Percentiles rank a stretch among this genome's conserved stretches.
These are phyloP conservation scores for Gephyroberyx darwinii DNA, from an alignment of 2,797 vertebrate species.

Conservation along the genomic window DNA sequence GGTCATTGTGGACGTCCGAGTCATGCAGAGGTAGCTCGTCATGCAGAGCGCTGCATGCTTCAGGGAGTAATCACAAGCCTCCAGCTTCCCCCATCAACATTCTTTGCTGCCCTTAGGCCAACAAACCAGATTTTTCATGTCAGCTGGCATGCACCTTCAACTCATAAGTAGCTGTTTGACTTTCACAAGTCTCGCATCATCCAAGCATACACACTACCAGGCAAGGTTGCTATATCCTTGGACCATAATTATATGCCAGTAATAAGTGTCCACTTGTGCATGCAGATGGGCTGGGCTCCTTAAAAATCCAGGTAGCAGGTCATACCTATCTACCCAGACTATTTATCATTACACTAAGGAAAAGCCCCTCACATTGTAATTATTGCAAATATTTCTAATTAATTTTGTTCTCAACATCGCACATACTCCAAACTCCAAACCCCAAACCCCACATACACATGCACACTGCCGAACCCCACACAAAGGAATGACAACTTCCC, in stretches of 20 bases:
- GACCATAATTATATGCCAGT: slow-evolving; percentile 83
- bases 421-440: background rate
- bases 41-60: slow-evolving; percentile 76
- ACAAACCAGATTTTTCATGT: slow-evolving; percentile 86
- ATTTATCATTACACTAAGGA: slow-evolving; percentile 67
- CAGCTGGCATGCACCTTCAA: slow-evolving; percentile 84
- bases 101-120: slow-evolving; percentile 81
- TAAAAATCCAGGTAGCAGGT: slow-evolving; percentile 74
- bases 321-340: slow-evolving; percentile 59
- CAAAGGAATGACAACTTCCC: slow-evolving; percentile 10
- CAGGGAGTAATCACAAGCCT: slow-evolving; percentile 79
- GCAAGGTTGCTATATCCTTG: slow-evolving; percentile 86
- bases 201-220: slow-evolving; percentile 75
- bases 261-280: slow-evolving; percentile 81
- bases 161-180: slow-evolving; percentile 87
- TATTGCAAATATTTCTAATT: slow-evolving; percentile 65
- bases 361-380: slow-evolving; percentile 57
- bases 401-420: slow-evolving; percentile 46
- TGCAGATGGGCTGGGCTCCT: slow-evolving; percentile 80
- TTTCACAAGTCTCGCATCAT: slow-evolving; percentile 86
- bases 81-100: slow-evolving; percentile 79
- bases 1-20: slow-evolving; percentile 78
- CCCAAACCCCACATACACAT: background rate
- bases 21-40: slow-evolving; percentile 74
- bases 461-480: background rate